Evolutionary conservation across 2,797 vertebrate species (phyloP).

Genomic region (Sandelia bainsii): DNA sequence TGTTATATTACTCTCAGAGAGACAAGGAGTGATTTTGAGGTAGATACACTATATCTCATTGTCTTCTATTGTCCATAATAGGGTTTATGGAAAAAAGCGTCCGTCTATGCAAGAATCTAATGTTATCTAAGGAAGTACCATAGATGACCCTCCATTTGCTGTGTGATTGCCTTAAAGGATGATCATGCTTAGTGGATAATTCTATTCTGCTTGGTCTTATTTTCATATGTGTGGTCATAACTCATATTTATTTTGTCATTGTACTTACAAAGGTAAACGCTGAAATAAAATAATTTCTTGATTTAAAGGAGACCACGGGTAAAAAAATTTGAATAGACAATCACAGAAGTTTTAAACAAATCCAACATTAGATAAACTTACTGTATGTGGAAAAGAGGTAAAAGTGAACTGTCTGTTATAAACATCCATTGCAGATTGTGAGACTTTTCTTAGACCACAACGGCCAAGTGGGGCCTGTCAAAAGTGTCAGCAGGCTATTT

Average conservation of each 20-base stretch:
- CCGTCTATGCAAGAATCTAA: slow-evolving; percentile 2
- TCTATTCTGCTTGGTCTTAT: neutral
- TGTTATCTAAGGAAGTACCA: neutral
- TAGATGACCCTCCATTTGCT: slow-evolving; percentile 26
- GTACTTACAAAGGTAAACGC: too few relatives aligned
- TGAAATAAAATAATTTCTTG: too few relatives aligned
- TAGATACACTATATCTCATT: slow-evolving; percentile 32
- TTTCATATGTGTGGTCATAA: neutral
- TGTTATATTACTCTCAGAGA: slow-evolving; percentile 46
- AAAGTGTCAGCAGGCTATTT: too few relatives aligned
- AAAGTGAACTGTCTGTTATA: neutral
- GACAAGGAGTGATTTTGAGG: slow-evolving; percentile 27
- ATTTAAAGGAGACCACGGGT: too few relatives aligned
- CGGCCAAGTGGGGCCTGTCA: too few relatives aligned
- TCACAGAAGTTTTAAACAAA: too few relatives aligned
- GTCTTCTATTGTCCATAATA: slow-evolving; percentile 28
- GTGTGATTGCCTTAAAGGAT: neutral
- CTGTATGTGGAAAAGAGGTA: too few relatives aligned
- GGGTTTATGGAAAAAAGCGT: slow-evolving; percentile 9
- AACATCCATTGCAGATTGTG: neutral
- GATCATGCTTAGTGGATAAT: neutral
- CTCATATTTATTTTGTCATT: too few relatives aligned
- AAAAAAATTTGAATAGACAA: too few relatives aligned
- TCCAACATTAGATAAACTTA: too few relatives aligned
- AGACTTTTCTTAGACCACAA: neutral